Evolutionary conservation across 2,113 vertebrate species (phyloP).

Genomic region (Lampris incognitus): DNA sequence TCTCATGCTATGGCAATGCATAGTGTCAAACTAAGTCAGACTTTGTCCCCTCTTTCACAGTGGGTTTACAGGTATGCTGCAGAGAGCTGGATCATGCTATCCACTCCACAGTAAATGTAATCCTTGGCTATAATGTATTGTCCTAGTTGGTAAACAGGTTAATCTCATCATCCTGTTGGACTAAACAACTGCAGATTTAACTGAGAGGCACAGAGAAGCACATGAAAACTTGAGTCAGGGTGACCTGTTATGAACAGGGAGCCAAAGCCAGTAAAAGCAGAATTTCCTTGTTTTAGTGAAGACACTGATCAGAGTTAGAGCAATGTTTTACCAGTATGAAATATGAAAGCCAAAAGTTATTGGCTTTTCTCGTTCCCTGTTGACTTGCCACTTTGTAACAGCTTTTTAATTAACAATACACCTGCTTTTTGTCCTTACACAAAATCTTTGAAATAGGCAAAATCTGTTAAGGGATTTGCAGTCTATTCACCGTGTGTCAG

Average conservation of each 20-base stretch:
- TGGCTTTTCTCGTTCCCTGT: slow-evolving; percentile 32
- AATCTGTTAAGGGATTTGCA: slow-evolving; percentile 23
- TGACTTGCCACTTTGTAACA: not conserved
- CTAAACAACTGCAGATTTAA: slow-evolving; percentile 64
- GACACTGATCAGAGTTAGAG: not conserved
- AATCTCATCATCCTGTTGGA: slow-evolving; percentile 68
- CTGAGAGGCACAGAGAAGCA: slow-evolving; percentile 35
- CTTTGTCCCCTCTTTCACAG: too few species aligned
- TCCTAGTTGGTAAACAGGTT: slow-evolving; percentile 61
- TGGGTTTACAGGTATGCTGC: not conserved
- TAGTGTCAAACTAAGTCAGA: too few species aligned
- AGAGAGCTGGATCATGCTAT: slow-evolving; percentile 9
- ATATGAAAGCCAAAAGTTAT: slow-evolving; percentile 31
- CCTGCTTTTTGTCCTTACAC: not conserved
- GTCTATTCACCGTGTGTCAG: slow-evolving; percentile 31
- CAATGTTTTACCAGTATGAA: slow-evolving; percentile 19
- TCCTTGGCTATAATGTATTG: slow-evolving; percentile 42
- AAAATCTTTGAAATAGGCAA: slow-evolving; percentile 39
- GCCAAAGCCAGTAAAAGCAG: not conserved
- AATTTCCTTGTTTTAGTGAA: not conserved
- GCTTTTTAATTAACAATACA: too few species aligned
- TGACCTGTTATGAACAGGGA: slow-evolving; percentile 25
- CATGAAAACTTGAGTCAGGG: slow-evolving; percentile 34
- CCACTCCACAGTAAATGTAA: slow-evolving; percentile 37
- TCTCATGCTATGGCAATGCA: too few species aligned